Evolutionary conservation across 2,888 invertebrate genomes (phyloP), one percentile per base, ranked within the genome.

Genomic region (Macaria liturata): DNA sequence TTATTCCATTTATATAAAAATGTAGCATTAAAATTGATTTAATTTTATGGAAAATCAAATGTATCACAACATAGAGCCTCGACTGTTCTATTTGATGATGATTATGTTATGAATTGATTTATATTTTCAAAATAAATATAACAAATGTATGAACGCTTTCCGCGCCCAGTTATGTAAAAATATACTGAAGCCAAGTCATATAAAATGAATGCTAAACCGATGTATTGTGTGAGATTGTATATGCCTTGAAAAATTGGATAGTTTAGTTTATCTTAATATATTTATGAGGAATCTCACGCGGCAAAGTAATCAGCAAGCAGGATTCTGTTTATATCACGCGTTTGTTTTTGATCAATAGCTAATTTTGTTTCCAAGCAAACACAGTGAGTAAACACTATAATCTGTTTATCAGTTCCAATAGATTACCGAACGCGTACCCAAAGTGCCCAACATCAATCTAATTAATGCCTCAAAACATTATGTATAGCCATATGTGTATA

Each of bases 51-150:
- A 59, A 6, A 37, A 37, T 37, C 7, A 37, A 52, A 40, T 57
- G 44, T 51, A 48, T 68, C 54, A 51, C 56, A 65, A 65, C 54
- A 64, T 69, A 71, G 68, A 76, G 66, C 69, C 62, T 59, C 54
- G 64, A 59, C 53, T 61, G 72, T 67, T 71, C 67, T 74, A 62
- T 65, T 68, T 69, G 66, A 68, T 66, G 69, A 64, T 68, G 57
- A 59, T 40, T 54, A 47, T 20, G 6, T 46, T 59, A 54, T 47
- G 51, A 37, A 37, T 37, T 37, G 3, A 6, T 37, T 7, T 20
- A 20, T 20, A 20, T 20, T 20, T 20, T 1, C 20, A 20, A 20
- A 20, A 20, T 20, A 20, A 20, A 53, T 45, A 44, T 53, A 49
- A 50, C 32, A 53, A 39, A 39, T 32, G 2, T 20, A 20, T 20